Base-by-base conservation (phyloP, 2,888 invertebrate genomes). In the Hermaeophaga mercurialis region DNA sequence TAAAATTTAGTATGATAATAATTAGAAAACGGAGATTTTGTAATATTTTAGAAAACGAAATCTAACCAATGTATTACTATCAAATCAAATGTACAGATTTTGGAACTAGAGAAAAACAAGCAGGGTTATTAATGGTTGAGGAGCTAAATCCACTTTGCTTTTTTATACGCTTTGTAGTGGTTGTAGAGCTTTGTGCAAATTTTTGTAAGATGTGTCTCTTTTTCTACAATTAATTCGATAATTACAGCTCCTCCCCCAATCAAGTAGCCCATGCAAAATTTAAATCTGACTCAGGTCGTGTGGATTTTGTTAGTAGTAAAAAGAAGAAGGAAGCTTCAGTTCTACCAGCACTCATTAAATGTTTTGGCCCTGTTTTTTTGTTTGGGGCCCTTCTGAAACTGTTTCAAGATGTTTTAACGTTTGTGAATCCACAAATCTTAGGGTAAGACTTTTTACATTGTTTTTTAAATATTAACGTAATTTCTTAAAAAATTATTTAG, bases 351-450 rank as follows among this genome's bases (percentile, higher is more conserved):
- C 81, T 99, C 41, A 84, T 90, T 65, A 86, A 88, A 73, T 90
- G 94, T 3, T 97, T 96, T 76, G 94, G 96, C 41, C 85, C 87
- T 1, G 89, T 90, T 52, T 94, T 96, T 73, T 59, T 95, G 1
- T 87, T 94, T 68, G 95, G 96, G n/a, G 83, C 92, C 0, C 75
- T 88, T 47, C 80, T 95, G 62, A 96, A 96, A 78, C 75, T 96
- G 0, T 70, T 88, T 28, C 90, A 92, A 70, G 96, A 96, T 78
- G 61, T 89, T 11, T 77, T 97, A 49, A 90, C 90, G 63, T 98
- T 98, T 78, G 83, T 90, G 34, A 94, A 92, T 67, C 98, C 98
- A 0, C 89, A 93, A 77, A 81, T 98, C 68, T 82, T 96, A 58
- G 87, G 85, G 94, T 94, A 80, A 85, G 73, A 68, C 4, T 19